Conservation (phyloP, 64 coral and sea anemone species). For the Stichodactyla helianthus region DNA sequence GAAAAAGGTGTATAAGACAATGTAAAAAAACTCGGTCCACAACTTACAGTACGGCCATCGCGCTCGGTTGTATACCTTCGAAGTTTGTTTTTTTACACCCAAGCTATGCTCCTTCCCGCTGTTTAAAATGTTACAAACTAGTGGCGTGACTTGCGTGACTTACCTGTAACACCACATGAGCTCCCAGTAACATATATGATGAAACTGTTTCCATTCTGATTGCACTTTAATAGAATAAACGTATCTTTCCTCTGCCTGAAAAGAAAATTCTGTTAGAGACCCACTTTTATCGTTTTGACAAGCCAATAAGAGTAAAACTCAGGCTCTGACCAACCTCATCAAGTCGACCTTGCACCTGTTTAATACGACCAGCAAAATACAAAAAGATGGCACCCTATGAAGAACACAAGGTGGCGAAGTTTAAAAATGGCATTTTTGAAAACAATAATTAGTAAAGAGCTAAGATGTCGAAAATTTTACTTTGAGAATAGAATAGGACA, state of each 20-base stretch:
- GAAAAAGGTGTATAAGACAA: too few species aligned
- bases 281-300: too few species aligned
- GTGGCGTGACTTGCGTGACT: neutral
- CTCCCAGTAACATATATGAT: slow-evolving; percentile 99
- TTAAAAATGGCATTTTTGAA: neutral
- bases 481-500: too few species aligned
- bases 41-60: too few species aligned
- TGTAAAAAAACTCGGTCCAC: too few species aligned
- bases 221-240: slow-evolving; percentile 81
- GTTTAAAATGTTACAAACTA: too few species aligned
- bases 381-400: slow-evolving; percentile 93
- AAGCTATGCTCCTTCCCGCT: too few species aligned
- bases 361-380: slow-evolving; percentile 88
- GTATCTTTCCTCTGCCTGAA: slow-evolving; percentile 76
- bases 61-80: too few species aligned
- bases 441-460: too few species aligned
- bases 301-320: too few species aligned
- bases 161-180: slow-evolving; percentile 98
- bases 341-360: slow-evolving; percentile 82
- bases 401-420: neutral
- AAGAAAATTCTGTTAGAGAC: neutral
- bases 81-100: too few species aligned
- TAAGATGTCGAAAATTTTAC: too few species aligned
- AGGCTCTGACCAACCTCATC: slow-evolving; percentile 69
- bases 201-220: slow-evolving; percentile 99